A percentile compares a stretch with the other conserved stretches of the same genome.
Evolutionary conservation across 2,888 invertebrate genomes (phyloP).

Genomic region (Parthenolecanium corni): DNA sequence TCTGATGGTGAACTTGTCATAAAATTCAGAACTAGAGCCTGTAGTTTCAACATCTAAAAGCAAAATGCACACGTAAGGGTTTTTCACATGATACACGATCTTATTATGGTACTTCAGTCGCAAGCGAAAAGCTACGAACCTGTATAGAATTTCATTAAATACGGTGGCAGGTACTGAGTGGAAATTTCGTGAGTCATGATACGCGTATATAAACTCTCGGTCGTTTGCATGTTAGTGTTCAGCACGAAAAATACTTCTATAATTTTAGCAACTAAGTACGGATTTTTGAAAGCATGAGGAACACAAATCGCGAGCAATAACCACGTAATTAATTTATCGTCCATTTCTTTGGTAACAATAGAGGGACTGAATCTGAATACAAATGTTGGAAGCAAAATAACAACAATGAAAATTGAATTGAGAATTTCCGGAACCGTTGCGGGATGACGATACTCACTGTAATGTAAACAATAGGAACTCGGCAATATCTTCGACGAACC

Average conservation of each 20-base stretch:
- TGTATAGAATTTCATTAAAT: conserved; percentile 95
- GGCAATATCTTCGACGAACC: conserved; percentile 94
- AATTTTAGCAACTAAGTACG: conserved; percentile 91
- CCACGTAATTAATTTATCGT: conserved; percentile 76
- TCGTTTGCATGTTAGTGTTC: conserved; percentile 43
- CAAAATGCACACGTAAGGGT: neutral
- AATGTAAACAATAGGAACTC: conserved; percentile 87
- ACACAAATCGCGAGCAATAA: conserved; percentile 80
- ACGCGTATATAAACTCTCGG: conserved; percentile 52
- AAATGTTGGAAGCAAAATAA: conserved; percentile 22
- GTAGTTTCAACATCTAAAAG: conserved; percentile 79
- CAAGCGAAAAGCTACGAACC: conserved; percentile 36
- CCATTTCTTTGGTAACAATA: conserved; percentile 62
- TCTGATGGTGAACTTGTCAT: conserved; percentile 96
- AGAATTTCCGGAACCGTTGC: neutral
- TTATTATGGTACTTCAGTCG: neutral
- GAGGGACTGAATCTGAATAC: conserved; percentile 60
- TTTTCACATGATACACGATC: neutral
- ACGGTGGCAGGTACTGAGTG: conserved; percentile 68
- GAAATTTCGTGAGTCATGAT: conserved; percentile 82
- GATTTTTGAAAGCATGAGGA: conserved; percentile 84
- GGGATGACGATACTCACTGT: conserved; percentile 55
- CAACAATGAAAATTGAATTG: neutral
- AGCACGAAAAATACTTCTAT: conserved; percentile 54
- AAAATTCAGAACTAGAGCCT: conserved; percentile 95